Evolutionary conservation across 2,113 vertebrate species (phyloP), one percentile per base, ranked within the genome.

Genomic region (Ornithorhynchus anatinus): DNA sequence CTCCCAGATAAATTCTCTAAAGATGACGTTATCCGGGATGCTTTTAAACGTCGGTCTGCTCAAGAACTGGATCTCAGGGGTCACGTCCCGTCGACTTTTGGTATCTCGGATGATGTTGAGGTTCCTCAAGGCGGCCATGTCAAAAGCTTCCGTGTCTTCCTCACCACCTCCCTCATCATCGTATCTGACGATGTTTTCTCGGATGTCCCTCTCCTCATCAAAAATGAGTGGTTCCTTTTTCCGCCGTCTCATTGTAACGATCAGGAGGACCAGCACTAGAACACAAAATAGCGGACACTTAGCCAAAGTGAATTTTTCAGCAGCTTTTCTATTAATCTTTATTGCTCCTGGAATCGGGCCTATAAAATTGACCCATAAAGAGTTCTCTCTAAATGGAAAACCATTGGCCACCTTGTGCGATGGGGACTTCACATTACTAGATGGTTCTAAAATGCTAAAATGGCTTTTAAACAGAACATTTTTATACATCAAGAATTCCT

Each of bases 1-100:
- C 40, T 98, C 96, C 97, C 97, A 98, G 38, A 99, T 98, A 77
- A 98, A 98, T 72, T 99, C 97, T 73, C 96, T 91, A 80, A 99
- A 99, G 68, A 98, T 95, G 15, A 98, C 94, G 5, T 98, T 97
- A 79, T 98, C 97, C 0, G 97, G 97, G 58, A 96, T 93, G 52
- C 94, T 94, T 81, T 95, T 96, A 79, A 95, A 95, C 14, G 94
- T 57, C 0, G 95, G 94, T 19, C 96, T 92, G 74, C 96, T 96
- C 85, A 97, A 89, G 63, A 96, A 95, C 16, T 96, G 95, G 3
- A 97, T 95, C 36, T 98, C 96, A 0, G 97, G 97, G 0, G 96
- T 98, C 84, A 98, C 95, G 4, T 99, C 97, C 53, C 96, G 93
- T 15, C 97, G 93, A 7, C 91, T 89, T 81, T 89, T 96, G 68